Conservation (phyloP, 2,797 vertebrate genomes). For the Spheniscus humboldti region DNA sequence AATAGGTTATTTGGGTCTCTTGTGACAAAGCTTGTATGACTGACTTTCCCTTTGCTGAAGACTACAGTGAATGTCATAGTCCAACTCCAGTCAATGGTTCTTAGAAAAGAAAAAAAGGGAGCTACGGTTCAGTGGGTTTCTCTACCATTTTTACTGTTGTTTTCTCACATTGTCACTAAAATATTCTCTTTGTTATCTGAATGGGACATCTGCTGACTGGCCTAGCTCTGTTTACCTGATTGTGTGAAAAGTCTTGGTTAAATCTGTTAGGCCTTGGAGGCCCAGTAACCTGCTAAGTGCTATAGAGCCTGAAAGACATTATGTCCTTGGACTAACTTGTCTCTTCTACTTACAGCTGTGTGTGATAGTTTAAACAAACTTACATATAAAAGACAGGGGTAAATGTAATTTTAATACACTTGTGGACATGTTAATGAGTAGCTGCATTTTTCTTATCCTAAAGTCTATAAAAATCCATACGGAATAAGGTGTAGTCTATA, state of each 20-base stretch:
- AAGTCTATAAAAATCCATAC: background rate
- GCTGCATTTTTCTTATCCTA: background rate
- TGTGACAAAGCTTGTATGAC: background rate
- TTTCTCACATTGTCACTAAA: conserved; percentile 97
- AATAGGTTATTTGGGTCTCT: conserved; percentile 19
- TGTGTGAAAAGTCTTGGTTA: conserved; percentile 95
- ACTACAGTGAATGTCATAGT: conserved; percentile 31
- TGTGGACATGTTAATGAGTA: conserved; percentile 19
- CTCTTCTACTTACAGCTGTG: conserved; percentile 57
- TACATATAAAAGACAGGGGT: conserved; percentile 2
- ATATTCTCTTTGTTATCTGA: conserved; percentile 77
- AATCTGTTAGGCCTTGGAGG: conserved; percentile 87
- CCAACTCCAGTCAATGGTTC: background rate
- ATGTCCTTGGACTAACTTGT: conserved; percentile 87
- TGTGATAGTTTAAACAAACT: conserved; percentile 47
- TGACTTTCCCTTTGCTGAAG: conserved; percentile 43
- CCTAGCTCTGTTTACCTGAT: conserved; percentile 85
- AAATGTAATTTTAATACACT: conserved; percentile 28
- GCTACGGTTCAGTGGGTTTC: conserved; percentile 83
- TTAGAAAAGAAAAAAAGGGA: conserved; percentile 53
- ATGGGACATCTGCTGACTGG: conserved; percentile 72
- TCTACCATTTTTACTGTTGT: conserved; percentile 85
- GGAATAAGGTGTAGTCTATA: background rate
- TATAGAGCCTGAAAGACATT: conserved; percentile 87
- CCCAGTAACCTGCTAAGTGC: conserved; percentile 87